Base-by-base conservation (phyloP, 2,113 vertebrate genomes). In the Cololabis saira region DNA sequence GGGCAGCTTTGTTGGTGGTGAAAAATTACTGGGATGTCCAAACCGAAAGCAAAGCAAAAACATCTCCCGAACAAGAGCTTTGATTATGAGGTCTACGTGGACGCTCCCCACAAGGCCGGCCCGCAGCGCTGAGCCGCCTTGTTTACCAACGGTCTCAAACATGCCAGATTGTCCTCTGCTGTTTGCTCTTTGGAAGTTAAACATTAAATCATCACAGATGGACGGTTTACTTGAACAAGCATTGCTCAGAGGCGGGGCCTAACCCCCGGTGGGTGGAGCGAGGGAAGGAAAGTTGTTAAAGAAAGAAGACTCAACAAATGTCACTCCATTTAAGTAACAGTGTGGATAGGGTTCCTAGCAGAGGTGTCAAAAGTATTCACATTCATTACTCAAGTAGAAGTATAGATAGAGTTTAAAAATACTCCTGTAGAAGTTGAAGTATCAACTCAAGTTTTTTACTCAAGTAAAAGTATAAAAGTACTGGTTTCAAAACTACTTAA, bases 11-110 rank as follows among this genome's bases (percentile, higher is more conserved):
- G 86, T 83, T 80, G 70, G 77, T 65, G 80, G 67, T 80, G 83
- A 87, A 76, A 82, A 87, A 89, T 85, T 80, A 81, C 82, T 66
- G 57, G 78, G 82, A 89, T 73, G 85, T 84, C 75, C 80, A 83
- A 64, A 81, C 54, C 56, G 54, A 87, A 82, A 81, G 80, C 72
- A 47, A n/a, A 76, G 73, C 65, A 53, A 73, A 81, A 73, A 67
- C 72, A 56, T 81, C 80, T 71, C 65, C 65, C 61, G 60, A 79
- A 84, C 73, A 82, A 78, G 75, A 67, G 82, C 73, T 82, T 78
- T 83, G 76, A 70, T 88, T 80, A 71, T 76, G 60, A 67, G 73
- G 65, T 67, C 82, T 57, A 68, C 77, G 57, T 45, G 47, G 43
- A 57, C 66, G 72, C 43, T 67, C 66, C 5, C 27, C 78, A 64